Evolutionary conservation across 2,113 vertebrate species (phyloP).

Genomic region (Alexandromys fortis): DNA sequence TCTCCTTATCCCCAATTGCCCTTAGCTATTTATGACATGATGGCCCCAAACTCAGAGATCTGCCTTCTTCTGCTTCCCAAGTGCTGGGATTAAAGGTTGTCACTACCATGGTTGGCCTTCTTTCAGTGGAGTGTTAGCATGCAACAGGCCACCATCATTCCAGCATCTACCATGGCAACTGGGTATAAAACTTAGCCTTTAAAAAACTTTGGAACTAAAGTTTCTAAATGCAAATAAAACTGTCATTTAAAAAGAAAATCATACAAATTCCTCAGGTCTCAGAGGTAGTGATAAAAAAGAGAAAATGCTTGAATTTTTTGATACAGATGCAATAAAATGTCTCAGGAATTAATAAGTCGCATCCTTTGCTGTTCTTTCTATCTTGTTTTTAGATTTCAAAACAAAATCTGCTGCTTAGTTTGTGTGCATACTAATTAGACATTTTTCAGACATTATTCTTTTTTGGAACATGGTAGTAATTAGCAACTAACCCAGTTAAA

Average conservation of each 20-base stretch:
- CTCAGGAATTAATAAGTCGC: constrained; percentile 8
- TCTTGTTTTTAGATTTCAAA: constrained; percentile 6
- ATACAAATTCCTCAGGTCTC: background rate
- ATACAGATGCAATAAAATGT: constrained; percentile 22
- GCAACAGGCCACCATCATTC: background rate
- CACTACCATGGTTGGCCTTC: too few relatives aligned
- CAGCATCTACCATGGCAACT: background rate
- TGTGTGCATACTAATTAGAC: background rate
- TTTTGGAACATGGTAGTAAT: constrained; percentile 41
- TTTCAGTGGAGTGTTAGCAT: background rate
- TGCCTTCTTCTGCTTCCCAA: background rate
- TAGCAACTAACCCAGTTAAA: constrained; percentile 16
- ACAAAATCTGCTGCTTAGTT: constrained; percentile 42
- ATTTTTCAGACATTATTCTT: constrained; percentile 32
- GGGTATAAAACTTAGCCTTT: background rate
- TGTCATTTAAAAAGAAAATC: background rate
- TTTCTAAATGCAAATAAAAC: background rate
- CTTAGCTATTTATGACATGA: background rate
- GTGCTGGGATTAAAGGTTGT: background rate
- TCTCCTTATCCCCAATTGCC: background rate
- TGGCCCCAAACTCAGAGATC: background rate
- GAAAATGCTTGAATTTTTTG: background rate
- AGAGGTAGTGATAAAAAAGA: background rate
- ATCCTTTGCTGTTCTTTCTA: constrained; percentile 21
- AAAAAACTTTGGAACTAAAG: background rate